Evolutionary conservation across 2,888 invertebrate genomes (phyloP).

Genomic region (Eretmocerus hayati): DNA sequence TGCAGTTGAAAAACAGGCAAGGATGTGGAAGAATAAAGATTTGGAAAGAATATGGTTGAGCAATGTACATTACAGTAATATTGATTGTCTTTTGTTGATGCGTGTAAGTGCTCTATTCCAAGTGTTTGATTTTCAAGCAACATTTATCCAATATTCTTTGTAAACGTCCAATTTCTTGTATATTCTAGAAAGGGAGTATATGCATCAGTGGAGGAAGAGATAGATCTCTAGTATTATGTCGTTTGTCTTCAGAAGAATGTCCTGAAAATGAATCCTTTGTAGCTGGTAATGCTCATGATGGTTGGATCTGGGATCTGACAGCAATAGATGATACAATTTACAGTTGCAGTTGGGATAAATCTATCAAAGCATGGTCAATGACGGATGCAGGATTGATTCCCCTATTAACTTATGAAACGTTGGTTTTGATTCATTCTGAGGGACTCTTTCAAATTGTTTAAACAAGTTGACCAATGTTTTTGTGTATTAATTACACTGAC

Average conservation of each 20-base stretch:
- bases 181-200: conserved; percentile 33
- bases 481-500: not conserved
- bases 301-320: conserved; percentile 60
- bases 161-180: no score
- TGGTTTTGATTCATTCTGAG: no score
- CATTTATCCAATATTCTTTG: conserved; percentile 1
- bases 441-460: not conserved
- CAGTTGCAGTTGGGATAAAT: conserved; percentile 59
- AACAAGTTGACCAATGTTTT: conserved; percentile 4
- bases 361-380: conserved; percentile 54
- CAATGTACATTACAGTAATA: conserved; percentile 55
- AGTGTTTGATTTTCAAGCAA: no score
- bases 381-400: conserved; percentile 47
- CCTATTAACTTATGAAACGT: conserved; percentile 48
- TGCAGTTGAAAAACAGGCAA: conserved; percentile 54
- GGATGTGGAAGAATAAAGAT: conserved; percentile 50
- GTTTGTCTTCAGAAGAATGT: conserved; percentile 40
- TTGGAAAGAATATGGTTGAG: conserved; percentile 50
- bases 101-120: conserved; percentile 50
- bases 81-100: conserved; percentile 54
- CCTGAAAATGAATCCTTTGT: conserved; percentile 17
- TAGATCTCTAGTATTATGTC: conserved; percentile 53
- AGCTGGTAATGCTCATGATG: conserved; percentile 52
- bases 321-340: conserved; percentile 49
- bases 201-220: conserved; percentile 58